Evolutionary conservation across 2,113 vertebrate genomes (phyloP), one percentile per base, ranked within the genome.

Genomic region (Heptranchias perlo): DNA sequence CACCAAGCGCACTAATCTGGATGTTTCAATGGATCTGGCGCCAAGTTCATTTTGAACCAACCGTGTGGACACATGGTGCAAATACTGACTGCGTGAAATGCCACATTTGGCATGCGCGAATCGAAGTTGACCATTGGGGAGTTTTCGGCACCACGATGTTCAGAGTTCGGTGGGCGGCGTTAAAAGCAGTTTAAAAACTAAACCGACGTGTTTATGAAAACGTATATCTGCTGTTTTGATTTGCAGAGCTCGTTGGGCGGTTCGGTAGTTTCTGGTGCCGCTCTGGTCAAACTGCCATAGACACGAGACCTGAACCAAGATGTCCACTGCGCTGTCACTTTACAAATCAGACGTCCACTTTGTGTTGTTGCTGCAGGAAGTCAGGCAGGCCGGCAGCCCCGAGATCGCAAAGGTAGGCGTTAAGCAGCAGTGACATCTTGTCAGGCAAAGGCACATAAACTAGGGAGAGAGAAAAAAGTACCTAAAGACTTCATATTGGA

Each of bases 331-430:
- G 11, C 94, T 69, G 64, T 95, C 65, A 69, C 47, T 69, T 52
- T 95, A 95, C 94, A 69, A 95, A 95, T 95, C 94, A 69, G 94
- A 69, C 64, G 44, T 95, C 94, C 65, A 67, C 94, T 95, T 95
- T 95, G 25, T 69, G 28, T 49, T 95, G 64, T 14, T 95, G 64
- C 64, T 95, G 94, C 94, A 95, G 93, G 44, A 94, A 47, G 62
- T 94, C 39, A 94, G 94, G 94, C 65, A 69, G 64, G 44, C 94
- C 94, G 44, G 28, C 94, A 52, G 47, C 44, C 94, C 92, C 28
- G 65, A 73, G 65, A 73, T 49, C 94, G 52, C 65, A 52, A 95
- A 95, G 94, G 94, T 95, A 95, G 64, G 94, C 65, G 94, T 67
- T 95, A 47, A 95, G 93, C 64, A 95, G 94, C 94, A 95, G 44